Percentiles rank a stretch among this genome's conserved stretches.
These are phyloP conservation scores for Yponomeuta plumbellus DNA, from an alignment of 2,888 invertebrate genomes.

Conservation along the genomic window DNA sequence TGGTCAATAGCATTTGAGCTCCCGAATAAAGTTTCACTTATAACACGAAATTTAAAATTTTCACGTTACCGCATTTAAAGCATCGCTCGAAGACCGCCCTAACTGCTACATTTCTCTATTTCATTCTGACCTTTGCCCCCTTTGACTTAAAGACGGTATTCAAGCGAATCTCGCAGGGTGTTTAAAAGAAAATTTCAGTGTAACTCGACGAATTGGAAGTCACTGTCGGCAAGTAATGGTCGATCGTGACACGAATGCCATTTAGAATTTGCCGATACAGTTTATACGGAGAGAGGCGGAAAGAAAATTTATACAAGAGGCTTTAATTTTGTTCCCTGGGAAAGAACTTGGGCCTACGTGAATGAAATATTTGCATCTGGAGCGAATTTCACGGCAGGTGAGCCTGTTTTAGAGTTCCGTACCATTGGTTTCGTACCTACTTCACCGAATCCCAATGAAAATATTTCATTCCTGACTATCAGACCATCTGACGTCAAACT, in stretches of 20 bases:
- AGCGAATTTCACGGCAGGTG: conserved; percentile 23
- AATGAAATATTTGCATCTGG: conserved; percentile 40
- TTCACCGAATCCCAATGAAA: too few relatives aligned
- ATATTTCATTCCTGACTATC: too few relatives aligned
- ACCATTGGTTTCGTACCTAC: too few relatives aligned
- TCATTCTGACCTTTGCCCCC: conserved; percentile 24
- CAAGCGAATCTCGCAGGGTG: conserved; percentile 27
- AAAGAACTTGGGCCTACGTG: conserved; percentile 36
- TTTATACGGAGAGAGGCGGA: conserved; percentile 34
- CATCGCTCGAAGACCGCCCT: conserved; percentile 26
- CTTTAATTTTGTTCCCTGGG: conserved; percentile 55
- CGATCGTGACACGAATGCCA: conserved; percentile 68
- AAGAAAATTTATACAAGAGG: conserved; percentile 46
- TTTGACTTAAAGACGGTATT: conserved; percentile 26
- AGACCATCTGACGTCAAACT: too few relatives aligned
- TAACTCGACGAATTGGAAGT: conserved; percentile 68
- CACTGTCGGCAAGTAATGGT: conserved; percentile 73
- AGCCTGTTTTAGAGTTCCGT: conserved; percentile 21
- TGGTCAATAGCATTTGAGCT: conserved; percentile 50
- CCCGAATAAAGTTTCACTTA: conserved; percentile 73
- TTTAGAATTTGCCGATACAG: conserved; percentile 59
- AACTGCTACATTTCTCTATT: conserved; percentile 19
- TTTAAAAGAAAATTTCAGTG: conserved; percentile 31
- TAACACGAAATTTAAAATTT: conserved; percentile 71
- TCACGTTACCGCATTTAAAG: conserved; percentile 52